Conservation (phyloP, 2,113 vertebrate species). For the Atrichornis clamosus region DNA sequence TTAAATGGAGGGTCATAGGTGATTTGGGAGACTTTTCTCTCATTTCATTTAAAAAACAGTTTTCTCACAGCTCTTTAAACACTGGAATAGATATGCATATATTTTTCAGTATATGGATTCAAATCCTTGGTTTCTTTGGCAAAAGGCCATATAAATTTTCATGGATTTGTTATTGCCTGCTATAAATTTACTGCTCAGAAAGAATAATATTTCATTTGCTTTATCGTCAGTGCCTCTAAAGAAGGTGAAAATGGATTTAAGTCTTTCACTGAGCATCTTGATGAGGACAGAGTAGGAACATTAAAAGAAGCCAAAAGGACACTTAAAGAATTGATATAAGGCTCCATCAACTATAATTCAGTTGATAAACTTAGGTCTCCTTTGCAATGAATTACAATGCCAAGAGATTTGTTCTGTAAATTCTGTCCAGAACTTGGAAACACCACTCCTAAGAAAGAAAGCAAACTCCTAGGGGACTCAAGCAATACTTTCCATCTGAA, state of each 20-base stretch:
- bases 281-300: not conserved
- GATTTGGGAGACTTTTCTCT: not conserved
- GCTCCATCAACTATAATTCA: not conserved
- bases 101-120: slow-evolving; percentile 29
- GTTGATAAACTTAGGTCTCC: slow-evolving; percentile 45
- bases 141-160: slow-evolving; percentile 54
- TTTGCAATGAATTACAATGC: slow-evolving; percentile 37
- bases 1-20: not conserved
- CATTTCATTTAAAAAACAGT: not conserved
- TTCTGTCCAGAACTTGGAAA: slow-evolving; percentile 48
- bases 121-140: slow-evolving; percentile 55
- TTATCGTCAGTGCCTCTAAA: not conserved
- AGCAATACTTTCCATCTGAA: slow-evolving; percentile 42
- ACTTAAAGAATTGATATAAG: not conserved
- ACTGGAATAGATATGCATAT: not conserved
- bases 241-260: slow-evolving; percentile 59
- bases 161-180: slow-evolving; percentile 55
- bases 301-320: not conserved
- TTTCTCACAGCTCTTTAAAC: slow-evolving; percentile 38
- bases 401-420: slow-evolving; percentile 54
- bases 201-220: slow-evolving; percentile 52
- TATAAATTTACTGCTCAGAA: slow-evolving; percentile 53
- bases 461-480: not conserved
- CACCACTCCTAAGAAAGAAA: not conserved
- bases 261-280: slow-evolving; percentile 10